Base-by-base conservation (phyloP, 2,888 invertebrate genomes). In the Sylvicola cinctus region DNA sequence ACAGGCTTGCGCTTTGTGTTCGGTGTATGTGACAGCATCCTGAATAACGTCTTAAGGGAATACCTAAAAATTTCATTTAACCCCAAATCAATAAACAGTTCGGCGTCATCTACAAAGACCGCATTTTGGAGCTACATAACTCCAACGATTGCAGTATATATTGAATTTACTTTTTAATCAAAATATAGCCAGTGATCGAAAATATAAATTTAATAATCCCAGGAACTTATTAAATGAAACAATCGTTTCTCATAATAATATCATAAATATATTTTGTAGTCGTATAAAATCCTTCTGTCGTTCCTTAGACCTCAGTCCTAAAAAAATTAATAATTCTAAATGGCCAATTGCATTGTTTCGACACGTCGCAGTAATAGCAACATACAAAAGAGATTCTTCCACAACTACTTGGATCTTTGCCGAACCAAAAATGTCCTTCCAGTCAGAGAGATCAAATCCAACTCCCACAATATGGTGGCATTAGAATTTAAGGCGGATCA, bases 91-190 rank as follows among this genome's bases (percentile, higher is more conserved):
- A 26, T 33, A 12, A 95, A 50, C 65, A 96, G 1, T 96, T 93
- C 57, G 93, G 93, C 20, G 80, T 79, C 45, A 73, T 83, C 46
- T 79, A 74, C 39, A 72, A 73, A 40, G 76, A 80, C 14, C 68
- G 96, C 44, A 91, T 96, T 33, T 60, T 98, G 27, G 98, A 98
- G 54, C 59, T 98, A 26, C 98, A 98, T 56, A 95, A 98, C 0
- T 96, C 96, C 0, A 98, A 99, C 60, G 98, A 99, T 56, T 68
- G 98, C 46, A 98, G 98, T 15, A 99, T 99, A n/a, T n/a, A n/a
- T n/a, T n/a, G n/a, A n/a, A n/a, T n/a, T n/a, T n/a, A n/a, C n/a
- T n/a, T n/a, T n/a, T n/a, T n/a, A n/a, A n/a, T n/a, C n/a, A n/a
- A 44, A 83, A 87, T 62, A 90, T 99, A 4, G 76, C 99, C 32